phyloP scores from a whole-genome alignment of 1,140 invertebrate genomes.

The Hypothenemus hampei region DNA sequence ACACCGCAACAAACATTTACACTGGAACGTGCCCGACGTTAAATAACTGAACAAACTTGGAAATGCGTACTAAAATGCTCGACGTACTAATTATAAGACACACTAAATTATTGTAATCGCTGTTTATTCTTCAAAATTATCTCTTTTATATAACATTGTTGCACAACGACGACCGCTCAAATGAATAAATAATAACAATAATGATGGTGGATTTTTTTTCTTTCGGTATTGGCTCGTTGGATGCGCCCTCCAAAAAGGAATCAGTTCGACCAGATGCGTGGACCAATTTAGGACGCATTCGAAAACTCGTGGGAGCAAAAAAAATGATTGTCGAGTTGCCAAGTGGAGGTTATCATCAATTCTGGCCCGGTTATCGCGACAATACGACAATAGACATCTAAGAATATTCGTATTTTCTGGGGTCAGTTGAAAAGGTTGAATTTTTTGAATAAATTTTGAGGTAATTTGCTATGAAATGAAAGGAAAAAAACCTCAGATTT shows the following conservation, averaged over 20 bases:
- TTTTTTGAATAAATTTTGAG: too few relatives aligned
- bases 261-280: too few relatives aligned
- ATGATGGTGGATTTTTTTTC: too few relatives aligned
- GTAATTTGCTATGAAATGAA: too few relatives aligned
- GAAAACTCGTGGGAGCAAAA: too few relatives aligned
- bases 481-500: too few relatives aligned
- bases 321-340: too few relatives aligned
- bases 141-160: slow-evolving; percentile 27
- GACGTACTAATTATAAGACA: slow-evolving; percentile 17
- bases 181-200: too few relatives aligned
- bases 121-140: slow-evolving; percentile 22
- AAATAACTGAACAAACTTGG: slow-evolving; percentile 1
- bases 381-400: slow-evolving; percentile 10
- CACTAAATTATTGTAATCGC: slow-evolving; percentile 17
- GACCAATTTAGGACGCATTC: too few relatives aligned
- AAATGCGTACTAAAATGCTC: slow-evolving; percentile 2
- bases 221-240: too few relatives aligned
- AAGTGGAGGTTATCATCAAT: slow-evolving; percentile 3
- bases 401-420: not conserved
- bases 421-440: slow-evolving; percentile 4
- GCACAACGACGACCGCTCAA: slow-evolving; percentile 11
- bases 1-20: slow-evolving; percentile 16
- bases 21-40: not conserved
- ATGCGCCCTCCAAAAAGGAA: too few relatives aligned
- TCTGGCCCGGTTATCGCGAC: not conserved